Evolutionary conservation across 2,113 vertebrate genomes (phyloP), one percentile per base, ranked within the genome.

Genomic region (Thalassarche chlororhynchos): DNA sequence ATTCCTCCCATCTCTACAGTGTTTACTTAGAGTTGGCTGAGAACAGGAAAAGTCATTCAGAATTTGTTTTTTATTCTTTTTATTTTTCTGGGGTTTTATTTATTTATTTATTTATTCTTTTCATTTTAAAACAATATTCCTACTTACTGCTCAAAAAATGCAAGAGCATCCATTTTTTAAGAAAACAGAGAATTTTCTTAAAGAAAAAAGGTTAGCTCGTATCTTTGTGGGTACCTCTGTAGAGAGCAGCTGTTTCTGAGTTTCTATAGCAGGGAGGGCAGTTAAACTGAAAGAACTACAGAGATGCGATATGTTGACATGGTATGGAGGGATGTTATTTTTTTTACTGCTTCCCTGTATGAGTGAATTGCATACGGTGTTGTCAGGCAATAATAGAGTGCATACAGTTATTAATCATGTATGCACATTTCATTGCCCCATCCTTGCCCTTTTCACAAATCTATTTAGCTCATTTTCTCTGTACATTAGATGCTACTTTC

Each of bases 21-120:
- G 51, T 80, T 97, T 95, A 74, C 54, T 93, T 66, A 74, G 18
- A 89, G 44, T 21, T 90, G 66, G 29, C 46, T 54, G 46, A 87
- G 84, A 70, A 69, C 44, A 84, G 54, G 70, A 90, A 95, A 87
- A 91, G 60, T 57, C 3, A 91, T 51, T 83, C 66, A 66, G 18
- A 79, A 65, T 49, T 86, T 46, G 3, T 0, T 52, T 85, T 68
- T 54, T 44, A 42, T 64, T 68, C 4, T 36, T 88, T 78, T 58
- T 62, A 11, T 34, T 19, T n/a, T 78, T 75, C 21, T 51, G 31
- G 8, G 14, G 18, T 46, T 29, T 83, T 52, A 8, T 4, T 12
- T n/a, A 47, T 64, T 58, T 5, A 10, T 68, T 79, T 54, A 47
- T 74, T 83, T 46, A 49, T 74, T 74, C 8, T 23, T 74, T 84